Base-by-base conservation (phyloP, 1,140 invertebrate genomes). In the Drosophila bifasciata region DNA sequence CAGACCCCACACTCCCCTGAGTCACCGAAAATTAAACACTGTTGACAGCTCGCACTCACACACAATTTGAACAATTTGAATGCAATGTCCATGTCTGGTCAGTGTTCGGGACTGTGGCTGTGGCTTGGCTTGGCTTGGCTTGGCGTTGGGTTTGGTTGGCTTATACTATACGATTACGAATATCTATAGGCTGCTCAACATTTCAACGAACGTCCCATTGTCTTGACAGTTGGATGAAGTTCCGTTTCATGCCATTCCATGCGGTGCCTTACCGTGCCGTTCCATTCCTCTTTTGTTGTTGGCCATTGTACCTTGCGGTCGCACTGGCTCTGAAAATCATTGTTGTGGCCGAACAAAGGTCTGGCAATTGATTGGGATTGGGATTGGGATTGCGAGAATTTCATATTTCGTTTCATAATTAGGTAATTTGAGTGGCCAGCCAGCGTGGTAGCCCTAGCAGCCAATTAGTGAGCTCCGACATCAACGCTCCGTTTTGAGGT, bases 21-120 rank as follows among this genome's bases (percentile, higher is more conserved):
- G 51, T 49, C 40, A 59, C 61, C 73, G 48, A 55, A 79, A 88
- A 89, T 88, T 88, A 88, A 88, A 88, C 63, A 89, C 84, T 88
- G 83, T 88, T 88, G 83, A 88, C 83, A 88, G 83, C 71, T 88
- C 84, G 62, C 79, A 84, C 71, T 89, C 84, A 83, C 70, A 79
- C 74, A 72, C 75, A 77, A 79, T 79, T 76, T 76, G 76, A 76
- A 76, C 69, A 79, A 67, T 88, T 70, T 70, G 55, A 88, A 71
- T 75, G 64, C 72, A 75, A 44, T 62, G 63, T 25, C 63, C 49
- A 28, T 49, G 66, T 53, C 59, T 49, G 44, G 9, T 25, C 23
- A 17, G 32, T 25, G 19, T 21, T 41, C 23, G 32, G 21, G 44
- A 4, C 11, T 36, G 3, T 11, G 32, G 3, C 32, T 36, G 9